These are phyloP conservation scores for Andrena cerasifolii DNA, from an alignment of 1,140 invertebrate species.

Conservation along the genomic window DNA sequence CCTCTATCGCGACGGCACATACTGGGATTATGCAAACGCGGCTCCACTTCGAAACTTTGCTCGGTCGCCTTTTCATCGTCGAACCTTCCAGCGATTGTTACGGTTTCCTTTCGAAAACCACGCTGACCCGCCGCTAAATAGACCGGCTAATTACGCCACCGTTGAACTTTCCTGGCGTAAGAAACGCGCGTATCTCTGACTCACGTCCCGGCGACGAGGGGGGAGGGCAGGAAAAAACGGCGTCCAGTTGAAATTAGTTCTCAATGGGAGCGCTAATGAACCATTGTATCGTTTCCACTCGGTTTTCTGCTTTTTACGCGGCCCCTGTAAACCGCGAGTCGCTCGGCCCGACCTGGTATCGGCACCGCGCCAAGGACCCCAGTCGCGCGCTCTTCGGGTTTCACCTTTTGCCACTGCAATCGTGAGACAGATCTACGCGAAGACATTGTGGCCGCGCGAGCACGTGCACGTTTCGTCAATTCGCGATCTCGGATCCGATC, in stretches of 20 bases:
- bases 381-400: conserved; percentile 23
- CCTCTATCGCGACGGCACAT: conserved; percentile 32
- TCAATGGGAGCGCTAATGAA: conserved; percentile 37
- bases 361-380: background rate
- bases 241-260: conserved; percentile 22
- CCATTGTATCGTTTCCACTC: conserved; percentile 18
- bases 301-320: background rate
- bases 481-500: conserved; percentile 59
- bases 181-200: conserved; percentile 40
- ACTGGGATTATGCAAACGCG: conserved; percentile 62
- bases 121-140: conserved; percentile 37
- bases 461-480: conserved; percentile 67
- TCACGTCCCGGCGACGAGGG: background rate
- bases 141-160: conserved; percentile 54
- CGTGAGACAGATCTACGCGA: conserved; percentile 29
- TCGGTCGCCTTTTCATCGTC: conserved; percentile 42
- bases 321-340: conserved; percentile 13
- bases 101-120: conserved; percentile 50
- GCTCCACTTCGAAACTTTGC: conserved; percentile 39
- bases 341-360: background rate
- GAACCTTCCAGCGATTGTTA: conserved; percentile 33
- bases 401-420: conserved; percentile 21
- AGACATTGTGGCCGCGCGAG: conserved; percentile 32
- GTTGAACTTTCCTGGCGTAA: conserved; percentile 41
- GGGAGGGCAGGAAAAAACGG: background rate